Evolutionary conservation across 2,113 vertebrate species (phyloP).

Genomic region (Typhlomys cinereus): DNA sequence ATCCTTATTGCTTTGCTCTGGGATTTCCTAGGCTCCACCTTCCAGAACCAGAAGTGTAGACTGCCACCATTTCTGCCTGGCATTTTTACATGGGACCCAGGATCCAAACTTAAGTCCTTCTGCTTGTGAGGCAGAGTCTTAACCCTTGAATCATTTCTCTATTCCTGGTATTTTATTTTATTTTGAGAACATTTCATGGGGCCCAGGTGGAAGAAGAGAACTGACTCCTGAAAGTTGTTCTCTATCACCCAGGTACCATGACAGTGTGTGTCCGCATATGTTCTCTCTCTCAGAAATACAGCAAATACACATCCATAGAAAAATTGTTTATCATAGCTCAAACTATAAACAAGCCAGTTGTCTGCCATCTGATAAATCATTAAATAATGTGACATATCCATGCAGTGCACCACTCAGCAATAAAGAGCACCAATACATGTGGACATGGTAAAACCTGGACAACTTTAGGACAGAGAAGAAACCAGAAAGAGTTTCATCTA

Average conservation of each 20-base stretch:
- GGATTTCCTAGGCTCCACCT: too few relatives aligned
- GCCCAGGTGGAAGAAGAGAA: too few relatives aligned
- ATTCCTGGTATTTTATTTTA: too few relatives aligned
- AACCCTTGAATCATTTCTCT: too few relatives aligned
- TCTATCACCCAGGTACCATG: not conserved
- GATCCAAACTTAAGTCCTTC: too few relatives aligned
- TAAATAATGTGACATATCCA: not conserved
- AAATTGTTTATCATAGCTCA: not conserved
- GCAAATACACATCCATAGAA: not conserved
- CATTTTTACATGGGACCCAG: too few relatives aligned
- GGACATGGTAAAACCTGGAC: not conserved
- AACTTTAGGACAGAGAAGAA: not conserved
- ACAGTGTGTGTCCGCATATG: not conserved
- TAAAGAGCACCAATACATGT: not conserved
- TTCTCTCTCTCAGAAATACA: not conserved
- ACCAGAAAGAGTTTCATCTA: not conserved
- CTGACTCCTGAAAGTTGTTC: not conserved
- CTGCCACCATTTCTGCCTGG: too few relatives aligned
- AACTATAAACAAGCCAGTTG: not conserved
- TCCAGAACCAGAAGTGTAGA: too few relatives aligned
- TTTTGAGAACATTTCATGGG: not conserved
- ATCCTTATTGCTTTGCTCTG: too few relatives aligned
- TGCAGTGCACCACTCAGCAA: not conserved
- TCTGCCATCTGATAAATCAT: not conserved
- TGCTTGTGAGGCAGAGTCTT: too few relatives aligned